Base-by-base conservation (phyloP, 1,140 invertebrate species). In the Anthonomus grandis region DNA sequence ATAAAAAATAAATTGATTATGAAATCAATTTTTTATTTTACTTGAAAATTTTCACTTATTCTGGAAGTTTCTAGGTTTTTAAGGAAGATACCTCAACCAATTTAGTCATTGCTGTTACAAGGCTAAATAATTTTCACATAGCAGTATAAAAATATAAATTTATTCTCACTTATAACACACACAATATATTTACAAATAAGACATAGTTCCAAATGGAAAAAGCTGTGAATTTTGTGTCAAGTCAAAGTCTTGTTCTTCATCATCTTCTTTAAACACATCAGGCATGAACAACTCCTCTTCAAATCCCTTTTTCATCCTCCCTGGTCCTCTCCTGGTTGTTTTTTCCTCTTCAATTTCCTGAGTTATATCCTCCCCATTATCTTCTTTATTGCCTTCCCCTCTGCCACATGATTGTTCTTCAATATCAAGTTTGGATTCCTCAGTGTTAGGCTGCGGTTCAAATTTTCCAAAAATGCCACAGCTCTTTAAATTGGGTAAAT, bases 381-480 rank as follows among this genome's bases (percentile, higher is more conserved):
- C 21, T 15, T 18, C 27, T n/a, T 25, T n/a, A 36, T 34, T 37
- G 21, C 22, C 41, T 21, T n/a, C 17, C 3, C 46, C 46, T 21
- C 37, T 34, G n/a, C 13, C 46, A 18, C 22, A 13, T 12, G n/a
- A 10, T 10, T 27, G 18, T 12, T 36, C 17, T 10, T 49, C 9
- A 15, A 17, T 24, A 4, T 25, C 38, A 5, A 21, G 15, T 23
- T 41, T 24, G 0, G 27, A 18, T 27, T 41, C 38, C 19, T 19
- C 38, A 38, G 15, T 13, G 2, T 3, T 15, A 42, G 23, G 19
- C 21, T 6, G 10, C 1, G 22, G 34, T 2, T 64, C 62, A 25
- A 50, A 38, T 19, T 64, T 64, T 0, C 62, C 62, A 47, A 64
- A 64, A 24, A 64, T 60, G 12, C 45, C 45, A 10, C 17, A 21